Conservation (phyloP, 2,797 vertebrate species). For the Gymnothorax javanicus region DNA sequence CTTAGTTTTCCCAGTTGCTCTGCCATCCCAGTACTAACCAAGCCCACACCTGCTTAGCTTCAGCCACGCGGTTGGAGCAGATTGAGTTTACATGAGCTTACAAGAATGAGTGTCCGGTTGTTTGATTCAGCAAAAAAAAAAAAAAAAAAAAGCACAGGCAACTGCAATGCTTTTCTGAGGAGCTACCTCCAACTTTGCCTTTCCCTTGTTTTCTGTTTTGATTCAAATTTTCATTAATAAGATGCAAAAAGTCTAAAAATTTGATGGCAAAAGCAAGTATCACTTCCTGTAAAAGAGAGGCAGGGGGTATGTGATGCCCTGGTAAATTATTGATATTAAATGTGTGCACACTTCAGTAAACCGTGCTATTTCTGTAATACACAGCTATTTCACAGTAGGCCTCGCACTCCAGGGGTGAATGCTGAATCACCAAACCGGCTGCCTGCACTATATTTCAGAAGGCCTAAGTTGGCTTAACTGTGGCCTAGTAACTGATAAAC, state of each 20-base stretch:
- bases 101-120: not conserved
- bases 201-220: not conserved
- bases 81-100: not conserved
- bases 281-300: not conserved
- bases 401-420: not conserved
- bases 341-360: not conserved
- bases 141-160: not conserved
- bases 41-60: no score
- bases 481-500: not conserved
- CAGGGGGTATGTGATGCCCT: not conserved
- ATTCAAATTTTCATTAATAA: not conserved
- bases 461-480: not conserved
- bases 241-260: not conserved
- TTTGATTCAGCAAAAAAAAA: no score
- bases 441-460: not conserved
- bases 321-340: constrained; percentile 11
- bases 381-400: not conserved
- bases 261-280: not conserved
- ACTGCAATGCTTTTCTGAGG: not conserved
- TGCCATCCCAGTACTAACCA: no score
- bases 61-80: no score
- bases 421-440: not conserved
- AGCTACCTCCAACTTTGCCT: not conserved
- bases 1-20: no score
- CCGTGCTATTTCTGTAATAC: not conserved